These are phyloP conservation scores for Microchrysa polita DNA, from an alignment of 2,888 invertebrate genomes.

Conservation along the genomic window DNA sequence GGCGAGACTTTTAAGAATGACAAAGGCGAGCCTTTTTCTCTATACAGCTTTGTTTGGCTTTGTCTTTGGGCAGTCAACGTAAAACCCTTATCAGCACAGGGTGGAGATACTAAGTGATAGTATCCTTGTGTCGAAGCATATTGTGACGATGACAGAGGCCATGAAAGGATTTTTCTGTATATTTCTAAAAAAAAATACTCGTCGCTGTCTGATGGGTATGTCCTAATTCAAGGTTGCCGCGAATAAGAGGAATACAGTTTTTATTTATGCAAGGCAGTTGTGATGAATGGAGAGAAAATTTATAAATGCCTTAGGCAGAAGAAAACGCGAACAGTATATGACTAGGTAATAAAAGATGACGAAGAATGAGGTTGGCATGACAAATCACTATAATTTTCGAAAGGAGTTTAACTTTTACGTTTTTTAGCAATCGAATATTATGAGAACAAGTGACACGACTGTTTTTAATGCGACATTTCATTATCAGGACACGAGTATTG, in stretches of 20 bases:
- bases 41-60: conserved; percentile 15
- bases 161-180: background rate
- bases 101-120: background rate
- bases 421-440: no score
- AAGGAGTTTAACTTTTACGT: no score
- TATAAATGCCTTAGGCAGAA: background rate
- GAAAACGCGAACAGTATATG: no score
- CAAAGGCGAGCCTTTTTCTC: conserved; percentile 7
- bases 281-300: conserved; percentile 6
- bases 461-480: no score
- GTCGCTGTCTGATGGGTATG: background rate
- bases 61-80: background rate
- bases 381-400: no score
- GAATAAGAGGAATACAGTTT: background rate
- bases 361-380: no score
- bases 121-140: background rate
- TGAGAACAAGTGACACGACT: no score
- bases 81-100: background rate
- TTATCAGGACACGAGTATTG: no score
- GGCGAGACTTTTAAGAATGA: background rate
- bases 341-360: no score
- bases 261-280: background rate
- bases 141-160: background rate
- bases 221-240: background rate
- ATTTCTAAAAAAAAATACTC: conserved; percentile 16